Percentiles rank a stretch among this genome's conserved stretches.
phyloP scores from a whole-genome alignment of 2,888 invertebrate genomes.

The Epiblema foenella region DNA sequence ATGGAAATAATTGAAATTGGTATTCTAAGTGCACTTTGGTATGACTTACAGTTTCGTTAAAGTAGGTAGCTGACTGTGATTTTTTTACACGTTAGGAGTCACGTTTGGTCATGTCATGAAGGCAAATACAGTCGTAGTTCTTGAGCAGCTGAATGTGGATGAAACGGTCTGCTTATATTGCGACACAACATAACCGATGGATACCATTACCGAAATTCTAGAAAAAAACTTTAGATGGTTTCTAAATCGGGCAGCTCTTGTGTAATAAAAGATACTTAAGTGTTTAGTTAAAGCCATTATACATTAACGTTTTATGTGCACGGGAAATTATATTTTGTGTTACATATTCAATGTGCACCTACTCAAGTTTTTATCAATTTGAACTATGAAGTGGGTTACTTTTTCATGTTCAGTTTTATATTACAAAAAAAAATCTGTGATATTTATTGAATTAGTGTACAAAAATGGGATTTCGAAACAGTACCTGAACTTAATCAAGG shows the following conservation, averaged over 20 bases:
- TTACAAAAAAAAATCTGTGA: no score
- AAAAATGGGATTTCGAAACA: no score
- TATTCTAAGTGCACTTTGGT: constrained; percentile 8
- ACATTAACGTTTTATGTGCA: no score
- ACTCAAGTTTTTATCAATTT: no score
- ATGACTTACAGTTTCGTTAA: constrained; percentile 6
- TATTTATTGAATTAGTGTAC: no score
- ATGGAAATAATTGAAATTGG: constrained; percentile 5
- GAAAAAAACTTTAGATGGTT: no score
- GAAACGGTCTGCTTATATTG: not conserved
- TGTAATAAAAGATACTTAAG: no score
- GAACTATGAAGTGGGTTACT: no score
- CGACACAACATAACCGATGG: not conserved
- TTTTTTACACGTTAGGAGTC: not conserved
- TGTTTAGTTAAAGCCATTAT: not conserved
- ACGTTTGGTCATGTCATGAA: not conserved
- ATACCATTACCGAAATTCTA: not conserved
- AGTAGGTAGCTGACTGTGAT: constrained; percentile 5
- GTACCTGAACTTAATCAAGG: no score
- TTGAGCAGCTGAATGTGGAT: not conserved
- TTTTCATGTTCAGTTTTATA: no score
- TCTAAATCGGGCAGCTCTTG: no score
- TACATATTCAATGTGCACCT: not conserved
- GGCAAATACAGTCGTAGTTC: not conserved
- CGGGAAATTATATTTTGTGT: no score